These are phyloP conservation scores for Drosophila meridionalis DNA, from an alignment of 2,888 invertebrate genomes.

Conservation along the genomic window DNA sequence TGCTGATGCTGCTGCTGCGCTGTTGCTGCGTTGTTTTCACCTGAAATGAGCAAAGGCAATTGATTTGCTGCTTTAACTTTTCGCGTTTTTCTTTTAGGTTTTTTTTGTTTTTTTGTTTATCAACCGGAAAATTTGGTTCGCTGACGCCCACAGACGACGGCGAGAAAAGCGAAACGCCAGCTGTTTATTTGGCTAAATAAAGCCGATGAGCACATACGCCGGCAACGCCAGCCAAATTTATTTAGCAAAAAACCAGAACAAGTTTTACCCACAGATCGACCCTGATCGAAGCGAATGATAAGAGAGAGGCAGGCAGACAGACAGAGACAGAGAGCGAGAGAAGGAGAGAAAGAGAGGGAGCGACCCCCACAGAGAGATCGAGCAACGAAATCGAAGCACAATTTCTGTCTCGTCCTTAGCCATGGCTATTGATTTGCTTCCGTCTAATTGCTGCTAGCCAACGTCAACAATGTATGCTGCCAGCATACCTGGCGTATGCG, in stretches of 20 bases:
- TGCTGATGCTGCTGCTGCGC: slow-evolving; percentile 53
- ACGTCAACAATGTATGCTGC: slow-evolving; percentile 26
- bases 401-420: slow-evolving; percentile 67
- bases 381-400: slow-evolving; percentile 24
- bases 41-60: slow-evolving; percentile 80
- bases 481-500: slow-evolving; percentile 65
- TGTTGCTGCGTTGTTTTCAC: slow-evolving; percentile 85
- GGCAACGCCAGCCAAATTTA: slow-evolving; percentile 50
- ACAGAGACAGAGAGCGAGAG: slow-evolving; percentile 26
- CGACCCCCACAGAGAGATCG: slow-evolving; percentile 21
- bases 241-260: slow-evolving; percentile 9
- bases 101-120: slow-evolving; percentile 68
- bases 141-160: slow-evolving; percentile 17
- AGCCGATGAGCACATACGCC: slow-evolving; percentile 74
- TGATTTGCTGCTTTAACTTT: neutral
- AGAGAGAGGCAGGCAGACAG: neutral
- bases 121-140: slow-evolving; percentile 50
- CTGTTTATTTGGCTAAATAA: slow-evolving; percentile 72
- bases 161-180: slow-evolving; percentile 49
- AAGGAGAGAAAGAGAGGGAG: neutral
- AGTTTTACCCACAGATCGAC: slow-evolving; percentile 7
- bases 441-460: slow-evolving; percentile 51
- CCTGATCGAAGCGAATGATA: slow-evolving; percentile 6
- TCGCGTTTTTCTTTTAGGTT: slow-evolving; percentile 40
- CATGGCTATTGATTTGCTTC: slow-evolving; percentile 54